Percentiles rank a stretch among this genome's conserved stretches.
phyloP scores from a whole-genome alignment of 2,888 invertebrate genomes.

The Orthosia gracilis region DNA sequence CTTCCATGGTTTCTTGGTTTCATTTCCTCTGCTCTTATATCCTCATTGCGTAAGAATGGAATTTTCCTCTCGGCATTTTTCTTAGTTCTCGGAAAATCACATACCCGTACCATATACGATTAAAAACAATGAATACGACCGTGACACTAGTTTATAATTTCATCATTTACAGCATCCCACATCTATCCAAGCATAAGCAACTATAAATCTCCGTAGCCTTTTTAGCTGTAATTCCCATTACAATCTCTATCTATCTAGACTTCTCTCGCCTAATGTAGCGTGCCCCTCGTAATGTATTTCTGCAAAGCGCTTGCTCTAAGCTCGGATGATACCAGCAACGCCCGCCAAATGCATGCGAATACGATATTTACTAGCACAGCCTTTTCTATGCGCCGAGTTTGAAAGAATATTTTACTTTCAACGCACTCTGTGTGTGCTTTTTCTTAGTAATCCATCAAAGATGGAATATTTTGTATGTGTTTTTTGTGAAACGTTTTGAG shows the following conservation, averaged over 20 bases:
- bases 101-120: too few relatives aligned
- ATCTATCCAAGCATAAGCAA: not conserved
- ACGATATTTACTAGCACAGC: slow-evolving; percentile 46
- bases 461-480: slow-evolving; percentile 24
- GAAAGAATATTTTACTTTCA: slow-evolving; percentile 57
- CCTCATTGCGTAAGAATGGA: too few relatives aligned
- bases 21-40: too few relatives aligned
- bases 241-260: slow-evolving; percentile 17
- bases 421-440: slow-evolving; percentile 31
- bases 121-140: not conserved
- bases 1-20: too few relatives aligned
- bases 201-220: not conserved
- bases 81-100: too few relatives aligned
- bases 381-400: slow-evolving; percentile 26
- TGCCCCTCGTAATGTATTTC: slow-evolving; percentile 56
- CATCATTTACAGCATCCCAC: not conserved
- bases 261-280: slow-evolving; percentile 40
- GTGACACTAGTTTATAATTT: too few relatives aligned
- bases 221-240: slow-evolving; percentile 23
- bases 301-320: slow-evolving; percentile 66
- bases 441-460: slow-evolving; percentile 50
- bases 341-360: slow-evolving; percentile 61
- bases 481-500: slow-evolving; percentile 10
- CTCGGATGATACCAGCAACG: slow-evolving; percentile 67
- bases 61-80: too few relatives aligned